Base-by-base conservation (phyloP, 2,113 vertebrate species). In the Spilogale gracilis region DNA sequence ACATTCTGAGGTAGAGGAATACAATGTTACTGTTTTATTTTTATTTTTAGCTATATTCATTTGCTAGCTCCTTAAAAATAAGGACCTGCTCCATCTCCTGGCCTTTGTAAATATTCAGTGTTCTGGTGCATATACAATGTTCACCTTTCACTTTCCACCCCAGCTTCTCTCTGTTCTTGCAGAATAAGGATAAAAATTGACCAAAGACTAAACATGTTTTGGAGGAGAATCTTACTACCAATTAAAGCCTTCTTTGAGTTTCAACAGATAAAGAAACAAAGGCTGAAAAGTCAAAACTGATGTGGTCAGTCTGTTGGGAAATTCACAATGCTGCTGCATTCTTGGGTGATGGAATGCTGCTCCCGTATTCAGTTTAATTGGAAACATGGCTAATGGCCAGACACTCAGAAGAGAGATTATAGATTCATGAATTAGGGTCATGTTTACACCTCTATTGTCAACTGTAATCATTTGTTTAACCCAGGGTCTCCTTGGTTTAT, bases 381-480 rank as follows among this genome's bases (percentile, higher is more conserved):
- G 95, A 91, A 94, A 69, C 27, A 73, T 96, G 96, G 98, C 96
- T 81, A 38, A 78, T 23, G 25, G 74, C 96, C 97, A 96, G 95
- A 52, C 87, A 84, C 63, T 87, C 88, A 73, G 83, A 95, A 90
- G 83, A 80, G 69, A 95, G 96, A 96, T 92, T 89, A 92, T 84
- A 96, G 84, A 92, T 96, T 95, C 89, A 94, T 97, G 96, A 96
- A 96, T 97, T 87, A 97, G 71, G 94, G 92, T 95, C 97, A 85
- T 97, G 96, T 97, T 98, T 98, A 96, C 83, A 97, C 87, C 92
- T 97, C 87, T 30, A n/a, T 92, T 96, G 95, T 97, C 96, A 97
- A 91, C 94, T 86, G 20, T 95, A 97, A 91, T 97, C 95, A 96
- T 97, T 97, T 92, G 80, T 95, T 98, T 96, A 95, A 96, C 92